Evolutionary conservation across 2,888 invertebrate genomes (phyloP), one percentile per base, ranked within the genome.

Genomic region (Euclidia mi): DNA sequence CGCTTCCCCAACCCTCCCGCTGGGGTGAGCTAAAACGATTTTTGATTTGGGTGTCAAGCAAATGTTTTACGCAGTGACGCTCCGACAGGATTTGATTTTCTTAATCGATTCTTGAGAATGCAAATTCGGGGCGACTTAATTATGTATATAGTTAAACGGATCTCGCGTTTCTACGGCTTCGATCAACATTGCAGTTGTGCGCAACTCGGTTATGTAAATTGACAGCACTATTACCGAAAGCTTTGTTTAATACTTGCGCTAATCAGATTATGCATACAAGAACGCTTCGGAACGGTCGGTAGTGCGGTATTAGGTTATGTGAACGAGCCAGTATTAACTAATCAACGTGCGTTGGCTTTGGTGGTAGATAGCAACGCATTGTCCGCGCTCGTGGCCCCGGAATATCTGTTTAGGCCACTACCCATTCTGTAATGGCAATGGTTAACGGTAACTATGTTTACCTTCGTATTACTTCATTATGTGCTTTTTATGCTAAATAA

Each of bases 21-120:
- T 84, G 87, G 92, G 93, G 92, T 89, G 91, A 84, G 90, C 89
- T 91, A 94, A 94, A 94, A 92, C 94, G 94, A 93, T 94, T 94
- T 94, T 94, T 94, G 94, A 94, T 94, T 94, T 92, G 94, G 94
- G 94, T 93, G 94, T 94, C 94, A 92, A 92, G 91, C 93, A 91
- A 94, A 94, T 93, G 94, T 94, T 94, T 93, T 90, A 92, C 94
- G 91, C 88, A 82, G 88, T 86, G 88, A 84, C 92, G 92, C 92
- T 90, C 91, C 78, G 81, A 77, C 83, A 77, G 86, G 88, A 92
- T 94, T 94, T 92, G 91, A 94, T 94, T 94, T 92, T 92, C 93
- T 93, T 94, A 94, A 94, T 92, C 93, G 92, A 92, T 92, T 90
- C 90, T 81, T 68, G 78, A 76, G 81, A 87, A 90, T 90, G 87